Evolutionary conservation across 2,113 vertebrate genomes (phyloP), one percentile per base, ranked within the genome.

Genomic region (Myrmecophaga tridactyla): DNA sequence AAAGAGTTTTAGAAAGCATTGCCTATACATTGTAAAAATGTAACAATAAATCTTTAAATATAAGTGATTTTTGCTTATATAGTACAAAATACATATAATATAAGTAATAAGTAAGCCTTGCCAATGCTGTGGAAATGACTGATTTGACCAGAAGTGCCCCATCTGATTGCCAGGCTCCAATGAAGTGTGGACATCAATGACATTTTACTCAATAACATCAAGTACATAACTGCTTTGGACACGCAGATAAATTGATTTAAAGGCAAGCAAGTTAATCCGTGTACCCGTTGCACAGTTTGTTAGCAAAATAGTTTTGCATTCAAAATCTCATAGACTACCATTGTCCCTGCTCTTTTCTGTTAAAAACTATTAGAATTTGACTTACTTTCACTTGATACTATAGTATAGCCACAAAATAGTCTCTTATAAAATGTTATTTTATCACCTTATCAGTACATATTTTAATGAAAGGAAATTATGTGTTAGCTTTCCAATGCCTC

Each of bases 391-490:
- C 41, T 77, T 89, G 41, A 14, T 78, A 23, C 76, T 81, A 60
- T 31, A 25, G 8, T 65, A 20, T 56, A 77, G 15, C 53, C 85
- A 75, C n/a, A 13, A 91, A 46, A 75, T 9, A 81, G 31, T 77
- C 36, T 73, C 84, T 90, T 94, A 63, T 36, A 70, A 94, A 72
- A 80, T 93, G 43, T 56, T 27, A 73, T 81, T 92, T 93, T 70
- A 21, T 27, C 18, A 65, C 23, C 6, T 76, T 82, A 46, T 21
- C 41, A 31, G 11, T 67, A 73, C 20, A 36, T 93, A 82, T 81
- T 92, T 78, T 92, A 96, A 92, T 89, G 92, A 84, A 86, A 85
- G 17, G 27, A 29, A 94, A 93, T 85, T 86, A 48, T 39, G 3
- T 56, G 84, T 86, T 56, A 84, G 67, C 6, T 93, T 92, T 81